Evolutionary conservation across 2,797 vertebrate genomes (phyloP).

Genomic region (Florisuga fusca): DNA sequence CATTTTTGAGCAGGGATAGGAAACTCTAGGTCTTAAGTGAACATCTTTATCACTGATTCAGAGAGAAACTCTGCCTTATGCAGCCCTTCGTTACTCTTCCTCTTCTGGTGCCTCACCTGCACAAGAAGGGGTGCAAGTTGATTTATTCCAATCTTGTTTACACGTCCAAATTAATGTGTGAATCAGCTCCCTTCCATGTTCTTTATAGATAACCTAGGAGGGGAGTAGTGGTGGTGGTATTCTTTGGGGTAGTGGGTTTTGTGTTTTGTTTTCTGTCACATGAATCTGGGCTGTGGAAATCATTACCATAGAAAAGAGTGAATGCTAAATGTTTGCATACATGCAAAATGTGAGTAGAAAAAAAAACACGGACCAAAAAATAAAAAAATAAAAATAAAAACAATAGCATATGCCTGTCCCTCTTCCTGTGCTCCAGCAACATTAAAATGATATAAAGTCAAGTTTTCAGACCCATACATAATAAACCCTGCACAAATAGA

Average conservation of each 20-base stretch:
- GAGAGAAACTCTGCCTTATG: rapidly evolving
- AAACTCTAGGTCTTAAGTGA: not conserved
- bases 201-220: not conserved
- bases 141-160: not conserved
- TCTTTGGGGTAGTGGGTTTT: not conserved
- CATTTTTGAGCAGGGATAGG: not conserved
- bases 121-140: not conserved
- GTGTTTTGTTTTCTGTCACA: not conserved
- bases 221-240: not conserved
- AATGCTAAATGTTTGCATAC: not conserved
- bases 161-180: rapidly evolving
- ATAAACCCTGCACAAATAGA: not conserved
- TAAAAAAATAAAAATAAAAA: not conserved
- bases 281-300: not conserved
- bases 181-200: not conserved
- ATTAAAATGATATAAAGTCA: not conserved
- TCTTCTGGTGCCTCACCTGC: not conserved
- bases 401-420: no score
- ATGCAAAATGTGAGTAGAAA: not conserved
- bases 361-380: not conserved
- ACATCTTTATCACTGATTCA: not conserved
- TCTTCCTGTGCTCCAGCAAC: not conserved
- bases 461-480: not conserved
- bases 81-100: not conserved
- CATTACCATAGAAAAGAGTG: not conserved